Percentiles rank a stretch among this genome's conserved stretches.
These are phyloP conservation scores for Tetrapedia diversipes DNA, from an alignment of 2,888 invertebrate genomes.

Conservation along the genomic window DNA sequence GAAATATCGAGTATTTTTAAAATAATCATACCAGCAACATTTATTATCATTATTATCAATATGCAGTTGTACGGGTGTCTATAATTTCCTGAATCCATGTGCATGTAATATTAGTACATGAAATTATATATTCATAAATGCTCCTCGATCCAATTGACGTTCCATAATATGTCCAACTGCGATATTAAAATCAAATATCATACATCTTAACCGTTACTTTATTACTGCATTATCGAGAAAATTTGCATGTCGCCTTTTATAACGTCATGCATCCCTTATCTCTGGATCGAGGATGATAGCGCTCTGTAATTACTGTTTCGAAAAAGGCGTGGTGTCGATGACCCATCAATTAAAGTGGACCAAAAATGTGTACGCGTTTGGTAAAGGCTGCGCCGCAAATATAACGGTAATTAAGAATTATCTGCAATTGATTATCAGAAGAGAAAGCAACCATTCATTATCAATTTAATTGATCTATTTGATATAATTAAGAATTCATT, in stretches of 20 bases:
- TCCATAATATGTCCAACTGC: background rate
- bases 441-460: conserved; percentile 8
- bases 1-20: no score
- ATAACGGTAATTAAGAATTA: conserved; percentile 6
- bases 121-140: no score
- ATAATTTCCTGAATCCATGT: no score
- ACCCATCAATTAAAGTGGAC: background rate
- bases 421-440: background rate
- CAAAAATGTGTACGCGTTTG: background rate
- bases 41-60: no score
- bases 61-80: no score
- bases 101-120: no score
- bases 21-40: no score
- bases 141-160: background rate
- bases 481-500: background rate
- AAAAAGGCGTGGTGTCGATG: background rate
- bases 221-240: background rate
- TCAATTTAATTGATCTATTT: background rate
- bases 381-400: background rate
- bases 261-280: background rate
- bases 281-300: background rate
- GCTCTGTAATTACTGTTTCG: conserved; percentile 15
- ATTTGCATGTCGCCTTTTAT: conserved; percentile 1
- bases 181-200: background rate
- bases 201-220: background rate